Base-by-base conservation (phyloP, 2,113 vertebrate genomes). In the Dasyprocta punctata region DNA sequence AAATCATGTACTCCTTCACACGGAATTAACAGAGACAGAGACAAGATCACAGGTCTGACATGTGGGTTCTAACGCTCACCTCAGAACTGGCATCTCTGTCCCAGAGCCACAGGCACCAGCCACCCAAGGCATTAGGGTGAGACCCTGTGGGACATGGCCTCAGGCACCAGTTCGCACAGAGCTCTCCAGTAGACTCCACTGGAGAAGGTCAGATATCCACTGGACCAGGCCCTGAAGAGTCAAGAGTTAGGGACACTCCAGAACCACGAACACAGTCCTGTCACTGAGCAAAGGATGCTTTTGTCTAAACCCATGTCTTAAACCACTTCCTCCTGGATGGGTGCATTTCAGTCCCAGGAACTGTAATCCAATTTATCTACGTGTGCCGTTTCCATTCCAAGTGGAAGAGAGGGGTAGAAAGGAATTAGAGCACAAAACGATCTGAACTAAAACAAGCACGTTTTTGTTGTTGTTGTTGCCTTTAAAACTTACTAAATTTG, bases 401-500 rank as follows among this genome's bases (percentile, higher is more conserved):
- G 38, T 13, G 22, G 38, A 78, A 63, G 2, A 47, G n/a, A 4
- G 3, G 7, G 8, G 6, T 28, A 38, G 41, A 65, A 75, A 69
- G 11, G 4, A 63, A 95, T 80, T 69, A 36, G 85, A 75, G 19
- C 81, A 28, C 19, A 92, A 95, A 95, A 65, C 30, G 84, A 47
- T 17, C 11, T 7, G 26, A 44, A 89, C 19, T 44, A 71, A 85
- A 80, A 52, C 47, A 60, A 24, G 11, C 24, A 49, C 1, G 10
- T 4, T 54, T 60, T 82, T 47, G 2, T 47, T 56, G 49, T 47
- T 56, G 49, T 38, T 58, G 4, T 24, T 83, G 28, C 11, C 69
- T 92, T 95, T 93, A 52, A 86, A 71, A 83, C 61, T 67, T 86
- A 80, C 56, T 80, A 67, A 92, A 63, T 61, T 67, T 86, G 30